Evolutionary conservation across 2,888 invertebrate species (phyloP), one percentile per base, ranked within the genome.

Genomic region (Bibio marci): DNA sequence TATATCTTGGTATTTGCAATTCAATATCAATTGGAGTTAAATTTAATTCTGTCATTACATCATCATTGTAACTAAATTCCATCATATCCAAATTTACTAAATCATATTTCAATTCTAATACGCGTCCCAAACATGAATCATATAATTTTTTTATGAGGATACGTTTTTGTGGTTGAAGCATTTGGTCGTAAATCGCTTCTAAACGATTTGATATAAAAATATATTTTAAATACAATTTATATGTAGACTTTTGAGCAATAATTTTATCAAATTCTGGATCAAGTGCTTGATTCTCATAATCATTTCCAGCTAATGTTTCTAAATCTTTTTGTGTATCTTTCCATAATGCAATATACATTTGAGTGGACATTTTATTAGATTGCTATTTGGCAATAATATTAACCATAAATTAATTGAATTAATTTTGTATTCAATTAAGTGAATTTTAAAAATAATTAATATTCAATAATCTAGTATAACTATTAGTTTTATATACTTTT

Each of bases 151-250:
- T 52, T 1, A 92, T 69, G n/a, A 92, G 65, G 36, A 78, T 56
- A 25, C 90, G 67, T 57, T 94, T 94, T 57, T 95, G 94, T 0
- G 94, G 92, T 56, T 94, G 94, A 30, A 91, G 66, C 49, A 90
- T 70, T 64, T 91, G 91, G 51, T 94, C 92, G 50, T 91, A 86
- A 43, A 86, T 81, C 40, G 74, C 66, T 50, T 86, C 80, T 26
- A 92, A 56, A 48, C 71, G 73, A 46, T 80, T 75, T 17, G 81
- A 69, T 1, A 83, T 68, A 18, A 78, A 64, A 5, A 88, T 80
- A 53, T 92, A 94, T 49, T 80, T 75, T 3, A 87, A 66, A 55
- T 88, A 86, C 37, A 92, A 63, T 41, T 76, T 76, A 14, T 76
- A 72, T 1, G 81, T 62, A 6, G 70, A 56, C 1, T 67, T 66